A percentile compares a stretch with the other conserved stretches of the same genome.
Evolutionary conservation across 2,797 vertebrate species (phyloP).

Genomic region (Schizothorax lantsangensis): DNA sequence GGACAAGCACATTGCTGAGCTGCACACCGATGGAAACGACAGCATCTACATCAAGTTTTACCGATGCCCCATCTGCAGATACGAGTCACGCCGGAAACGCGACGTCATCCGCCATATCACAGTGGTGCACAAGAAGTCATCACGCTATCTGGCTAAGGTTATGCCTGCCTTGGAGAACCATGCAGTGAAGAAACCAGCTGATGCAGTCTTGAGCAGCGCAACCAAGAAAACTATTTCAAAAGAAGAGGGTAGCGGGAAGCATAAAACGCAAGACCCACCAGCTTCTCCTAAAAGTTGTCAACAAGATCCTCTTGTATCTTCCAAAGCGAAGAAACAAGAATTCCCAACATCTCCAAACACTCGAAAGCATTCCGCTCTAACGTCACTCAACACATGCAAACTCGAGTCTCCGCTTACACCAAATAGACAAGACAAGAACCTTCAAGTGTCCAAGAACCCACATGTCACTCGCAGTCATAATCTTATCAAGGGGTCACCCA

Average conservation of each 20-base stretch:
- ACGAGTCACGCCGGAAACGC: conserved; percentile 95
- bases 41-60: conserved; percentile 99
- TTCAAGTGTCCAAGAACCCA: conserved; percentile 58
- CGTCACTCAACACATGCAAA: conserved; percentile 57
- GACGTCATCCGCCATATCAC: conserved; percentile 97
- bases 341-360: conserved; percentile 55
- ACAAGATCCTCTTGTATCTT: conserved; percentile 61
- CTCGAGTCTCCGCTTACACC: conserved; percentile 68
- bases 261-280: conserved; percentile 49
- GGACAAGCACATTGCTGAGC: conserved; percentile 92
- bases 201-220: conserved; percentile 86
- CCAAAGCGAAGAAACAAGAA: conserved; percentile 73
- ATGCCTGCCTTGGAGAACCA: conserved; percentile 96
- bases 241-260: conserved; percentile 73
- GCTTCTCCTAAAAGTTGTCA: conserved; percentile 75
- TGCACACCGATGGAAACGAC: conserved; percentile 94
- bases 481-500: conserved; percentile 47
- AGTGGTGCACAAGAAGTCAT: conserved; percentile 97
- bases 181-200: conserved; percentile 95
- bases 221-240: conserved; percentile 76
- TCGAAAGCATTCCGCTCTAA: conserved; percentile 60
- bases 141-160: conserved; percentile 94
- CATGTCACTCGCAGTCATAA: conserved; percentile 63
- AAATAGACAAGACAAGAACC: conserved; percentile 61
- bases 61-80: conserved; percentile 96